A percentile compares a stretch with the other conserved stretches of the same genome.
Evolutionary conservation across 2,888 invertebrate genomes (phyloP).

Genomic region (Hydriomena furcata): DNA sequence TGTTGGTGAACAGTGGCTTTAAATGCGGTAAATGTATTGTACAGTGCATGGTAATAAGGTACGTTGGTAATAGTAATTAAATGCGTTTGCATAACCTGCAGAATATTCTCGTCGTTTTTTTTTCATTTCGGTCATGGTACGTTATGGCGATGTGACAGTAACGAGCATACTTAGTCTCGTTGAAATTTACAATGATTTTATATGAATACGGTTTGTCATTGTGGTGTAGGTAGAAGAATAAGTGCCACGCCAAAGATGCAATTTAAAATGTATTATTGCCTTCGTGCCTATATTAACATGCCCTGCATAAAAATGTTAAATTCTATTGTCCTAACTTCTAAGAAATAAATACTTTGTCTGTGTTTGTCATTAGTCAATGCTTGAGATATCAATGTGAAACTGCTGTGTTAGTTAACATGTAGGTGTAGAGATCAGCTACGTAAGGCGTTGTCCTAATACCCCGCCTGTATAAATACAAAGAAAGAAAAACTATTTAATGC

Average conservation of each 20-base stretch:
- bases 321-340: slow-evolving; percentile 27
- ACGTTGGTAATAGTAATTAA: neutral
- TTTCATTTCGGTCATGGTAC: too few relatives aligned
- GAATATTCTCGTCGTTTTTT: too few relatives aligned
- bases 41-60: slow-evolving; percentile 5
- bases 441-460: slow-evolving; percentile 8
- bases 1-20: slow-evolving; percentile 2
- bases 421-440: slow-evolving; percentile 18
- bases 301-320: slow-evolving; percentile 16
- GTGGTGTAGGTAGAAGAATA: too few relatives aligned
- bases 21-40: slow-evolving; percentile 10
- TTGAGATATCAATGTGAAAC: slow-evolving; percentile 26
- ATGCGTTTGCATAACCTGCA: too few relatives aligned
- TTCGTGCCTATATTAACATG: slow-evolving; percentile 3
- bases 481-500: slow-evolving; percentile 3
- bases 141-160: too few relatives aligned
- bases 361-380: slow-evolving; percentile 26
- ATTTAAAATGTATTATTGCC: too few relatives aligned
- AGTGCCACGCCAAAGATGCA: too few relatives aligned
- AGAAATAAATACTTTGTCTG: slow-evolving; percentile 15
- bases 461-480: neutral
- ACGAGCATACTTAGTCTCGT: too few relatives aligned
- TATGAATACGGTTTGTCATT: too few relatives aligned
- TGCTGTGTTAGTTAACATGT: slow-evolving; percentile 24
- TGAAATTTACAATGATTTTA: too few relatives aligned